Conservation (phyloP, 1,140 invertebrate genomes). For the Berghia stephanieae region DNA sequence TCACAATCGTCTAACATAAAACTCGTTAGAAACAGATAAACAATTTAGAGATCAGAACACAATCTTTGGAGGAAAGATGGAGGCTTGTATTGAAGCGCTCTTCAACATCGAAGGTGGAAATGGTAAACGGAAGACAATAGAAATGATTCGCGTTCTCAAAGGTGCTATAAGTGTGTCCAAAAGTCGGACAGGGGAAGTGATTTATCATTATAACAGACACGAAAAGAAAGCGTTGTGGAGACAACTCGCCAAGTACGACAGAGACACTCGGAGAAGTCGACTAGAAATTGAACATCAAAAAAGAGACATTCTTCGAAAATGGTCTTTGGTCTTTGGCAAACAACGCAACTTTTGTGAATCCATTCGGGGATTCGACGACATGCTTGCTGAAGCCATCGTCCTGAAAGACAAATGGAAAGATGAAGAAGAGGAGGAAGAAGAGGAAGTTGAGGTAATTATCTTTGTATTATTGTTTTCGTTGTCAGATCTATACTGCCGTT, state of each 20-base stretch:
- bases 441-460: slow-evolving; percentile 10
- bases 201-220: slow-evolving; percentile 43
- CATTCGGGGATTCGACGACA: slow-evolving; percentile 29
- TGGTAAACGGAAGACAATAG: no score
- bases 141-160: no score
- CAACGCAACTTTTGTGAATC: slow-evolving; percentile 38
- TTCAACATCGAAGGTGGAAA: no score
- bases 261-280: slow-evolving; percentile 24
- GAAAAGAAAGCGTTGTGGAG: slow-evolving; percentile 40
- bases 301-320: slow-evolving; percentile 38
- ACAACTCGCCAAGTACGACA: slow-evolving; percentile 32
- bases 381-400: slow-evolving; percentile 27
- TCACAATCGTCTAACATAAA: no score
- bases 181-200: slow-evolving; percentile 44
- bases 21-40: no score
- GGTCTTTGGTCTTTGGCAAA: slow-evolving; percentile 42
- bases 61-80: no score
- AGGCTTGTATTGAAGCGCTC: no score
- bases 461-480: no score
- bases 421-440: neutral
- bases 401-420: neutral
- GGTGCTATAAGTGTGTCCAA: no score
- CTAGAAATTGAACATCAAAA: slow-evolving; percentile 39
- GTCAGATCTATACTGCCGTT: no score
- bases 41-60: no score